Conservation (phyloP, 2,113 vertebrate species). For the Coptodon rendalli region DNA sequence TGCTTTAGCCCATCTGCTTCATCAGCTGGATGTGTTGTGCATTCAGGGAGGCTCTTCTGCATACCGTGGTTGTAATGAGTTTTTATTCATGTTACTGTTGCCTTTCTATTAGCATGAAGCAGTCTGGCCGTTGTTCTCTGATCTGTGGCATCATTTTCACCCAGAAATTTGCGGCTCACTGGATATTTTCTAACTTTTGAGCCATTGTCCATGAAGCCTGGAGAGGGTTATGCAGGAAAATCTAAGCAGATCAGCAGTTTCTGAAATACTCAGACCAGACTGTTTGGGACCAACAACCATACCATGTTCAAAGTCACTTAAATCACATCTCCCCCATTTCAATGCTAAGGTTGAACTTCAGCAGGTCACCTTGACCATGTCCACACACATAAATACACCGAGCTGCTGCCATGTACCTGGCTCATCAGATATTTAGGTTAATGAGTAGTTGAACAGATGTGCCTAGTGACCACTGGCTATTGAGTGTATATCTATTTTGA, state of each 20-base stretch:
- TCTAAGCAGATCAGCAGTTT: neutral
- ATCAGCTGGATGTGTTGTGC: too few relatives aligned
- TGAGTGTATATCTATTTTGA: neutral
- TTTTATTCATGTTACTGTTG: too few relatives aligned
- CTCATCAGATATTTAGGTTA: neutral
- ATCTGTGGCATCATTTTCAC: neutral
- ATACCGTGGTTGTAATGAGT: too few relatives aligned
- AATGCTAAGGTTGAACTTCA: neutral
- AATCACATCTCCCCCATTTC: neutral
- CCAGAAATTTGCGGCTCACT: rapidly evolving
- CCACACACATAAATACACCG: neutral
- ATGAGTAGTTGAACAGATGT: neutral
- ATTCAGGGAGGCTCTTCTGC: too few relatives aligned
- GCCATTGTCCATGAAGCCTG: neutral
- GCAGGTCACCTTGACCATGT: neutral
- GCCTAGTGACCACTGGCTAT: neutral
- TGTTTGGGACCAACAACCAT: neutral
- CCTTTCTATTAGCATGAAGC: neutral
- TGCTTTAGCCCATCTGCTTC: too few relatives aligned
- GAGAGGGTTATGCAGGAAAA: neutral
- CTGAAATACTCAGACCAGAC: neutral
- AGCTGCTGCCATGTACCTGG: neutral
- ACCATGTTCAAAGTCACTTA: neutral
- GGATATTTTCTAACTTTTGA: neutral
- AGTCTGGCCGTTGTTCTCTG: neutral